These are phyloP conservation scores for Andrena bucephala DNA, from an alignment of 2,888 invertebrate genomes.

Conservation along the genomic window DNA sequence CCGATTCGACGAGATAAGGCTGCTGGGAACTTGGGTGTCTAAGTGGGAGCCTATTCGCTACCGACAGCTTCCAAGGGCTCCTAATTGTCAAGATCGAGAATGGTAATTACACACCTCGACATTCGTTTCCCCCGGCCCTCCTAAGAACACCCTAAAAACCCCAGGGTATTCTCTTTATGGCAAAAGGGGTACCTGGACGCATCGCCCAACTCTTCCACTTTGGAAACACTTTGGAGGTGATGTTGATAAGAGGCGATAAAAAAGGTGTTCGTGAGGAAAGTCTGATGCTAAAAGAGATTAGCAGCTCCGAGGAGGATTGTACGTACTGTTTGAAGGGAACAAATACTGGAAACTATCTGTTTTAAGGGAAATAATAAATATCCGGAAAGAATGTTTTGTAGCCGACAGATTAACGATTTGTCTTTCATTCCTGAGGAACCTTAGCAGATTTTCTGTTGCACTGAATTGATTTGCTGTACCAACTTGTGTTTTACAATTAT, in stretches of 20 bases:
- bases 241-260: constrained; percentile 41
- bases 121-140: constrained; percentile 52
- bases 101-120: constrained; percentile 76
- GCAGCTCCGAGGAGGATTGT: not conserved
- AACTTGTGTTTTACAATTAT: no score
- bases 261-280: constrained; percentile 7
- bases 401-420: no score
- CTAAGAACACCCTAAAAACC: constrained; percentile 39
- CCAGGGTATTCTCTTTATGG: constrained; percentile 40
- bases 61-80: constrained; percentile 75
- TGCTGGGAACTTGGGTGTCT: constrained; percentile 70
- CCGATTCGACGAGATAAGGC: constrained; percentile 78
- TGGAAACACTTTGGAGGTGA: not conserved
- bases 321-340: not conserved
- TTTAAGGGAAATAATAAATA: not conserved
- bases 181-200: constrained; percentile 21
- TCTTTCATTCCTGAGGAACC: no score
- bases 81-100: constrained; percentile 82
- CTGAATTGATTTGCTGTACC: not conserved
- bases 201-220: constrained; percentile 9
- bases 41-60: constrained; percentile 78
- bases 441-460: not conserved
- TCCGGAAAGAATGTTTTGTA: no score
- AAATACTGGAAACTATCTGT: not conserved
- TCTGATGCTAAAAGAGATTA: not conserved